Evolutionary conservation across 2,888 invertebrate species (phyloP), one percentile per base, ranked within the genome.

Genomic region (Silvanus unidentatus): DNA sequence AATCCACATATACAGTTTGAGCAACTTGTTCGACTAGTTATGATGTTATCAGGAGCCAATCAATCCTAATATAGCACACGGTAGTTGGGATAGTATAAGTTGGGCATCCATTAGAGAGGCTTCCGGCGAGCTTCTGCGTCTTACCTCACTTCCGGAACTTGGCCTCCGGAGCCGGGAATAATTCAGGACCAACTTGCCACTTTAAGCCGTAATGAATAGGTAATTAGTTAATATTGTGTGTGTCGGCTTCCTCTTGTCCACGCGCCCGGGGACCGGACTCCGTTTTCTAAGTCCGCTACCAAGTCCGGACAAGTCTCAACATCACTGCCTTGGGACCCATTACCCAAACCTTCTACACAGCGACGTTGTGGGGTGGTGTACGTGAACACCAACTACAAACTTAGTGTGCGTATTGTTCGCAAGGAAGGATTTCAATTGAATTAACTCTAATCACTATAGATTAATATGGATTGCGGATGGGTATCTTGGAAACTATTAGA

Each of bases 191-290:
- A 72, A 73, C 71, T 73, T 72, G 70, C 71, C 71, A 72, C 72
- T 72, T 65, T 70, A 71, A 72, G 69, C 72, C 69, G 66, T 71
- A 72, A 73, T 72, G 72, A 73, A 72, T 72, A 71, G 72, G 70
- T 73, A 73, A 73, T 73, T 72, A 72, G 71, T 70, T 68, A 66
- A 70, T 68, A 70, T 69, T 71, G 69, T 65, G 64, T 71, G 69
- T 65, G 64, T 60, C 59, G 67, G 66, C 66, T 68, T 67, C 67
- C 66, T 64, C 62, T 68, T 69, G 70, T 70, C 70, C 69, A 68
- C 65, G 65, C 65, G 58, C 58, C 51, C 49, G 55, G 37, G 37
- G 54, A 52, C 54, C 54, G 52, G 50, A 52, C 51, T 51, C 43
- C 54, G 49, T 48, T 50, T 50, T 44, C 16, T 50, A 45, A 47